Conservation (phyloP, 1,140 invertebrate species). For the Lucilia cuprina region DNA sequence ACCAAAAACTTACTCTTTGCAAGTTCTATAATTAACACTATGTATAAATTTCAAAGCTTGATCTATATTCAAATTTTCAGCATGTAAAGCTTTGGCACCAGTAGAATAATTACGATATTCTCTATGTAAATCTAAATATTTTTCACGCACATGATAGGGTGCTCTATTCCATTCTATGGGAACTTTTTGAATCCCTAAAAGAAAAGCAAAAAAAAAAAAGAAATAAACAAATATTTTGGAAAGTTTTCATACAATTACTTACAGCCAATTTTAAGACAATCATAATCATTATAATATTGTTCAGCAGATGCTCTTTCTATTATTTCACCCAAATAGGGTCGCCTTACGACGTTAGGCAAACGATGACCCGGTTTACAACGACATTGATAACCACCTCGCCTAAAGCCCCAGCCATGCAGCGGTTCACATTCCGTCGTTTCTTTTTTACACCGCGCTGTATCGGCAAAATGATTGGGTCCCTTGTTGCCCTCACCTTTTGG, state of each 20-base stretch:
- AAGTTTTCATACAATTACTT: conserved; percentile 62
- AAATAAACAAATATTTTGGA: not conserved
- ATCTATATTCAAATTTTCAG: conserved; percentile 76
- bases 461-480: conserved; percentile 86
- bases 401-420: conserved; percentile 92
- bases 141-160: conserved; percentile 71
- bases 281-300: conserved; percentile 91
- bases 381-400: conserved; percentile 95
- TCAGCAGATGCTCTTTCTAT: conserved; percentile 90
- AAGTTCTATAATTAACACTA: conserved; percentile 75
- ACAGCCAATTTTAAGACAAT: conserved; percentile 93
- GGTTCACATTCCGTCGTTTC: conserved; percentile 98
- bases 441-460: conserved; percentile 90
- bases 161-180: conserved; percentile 80
- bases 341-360: conserved; percentile 83
- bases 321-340: conserved; percentile 92
- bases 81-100: conserved; percentile 70
- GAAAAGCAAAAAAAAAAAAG: too few relatives aligned
- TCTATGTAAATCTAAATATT: conserved; percentile 76
- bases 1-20: conserved; percentile 66
- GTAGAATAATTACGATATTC: conserved; percentile 75
- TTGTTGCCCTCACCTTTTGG: conserved; percentile 86
- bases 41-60: conserved; percentile 79
- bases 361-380: conserved; percentile 89
- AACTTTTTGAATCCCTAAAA: conserved; percentile 79